Evolutionary conservation across 2,797 vertebrate genomes (phyloP), one percentile per base, ranked within the genome.

Genomic region (Sarcoramphus papa): DNA sequence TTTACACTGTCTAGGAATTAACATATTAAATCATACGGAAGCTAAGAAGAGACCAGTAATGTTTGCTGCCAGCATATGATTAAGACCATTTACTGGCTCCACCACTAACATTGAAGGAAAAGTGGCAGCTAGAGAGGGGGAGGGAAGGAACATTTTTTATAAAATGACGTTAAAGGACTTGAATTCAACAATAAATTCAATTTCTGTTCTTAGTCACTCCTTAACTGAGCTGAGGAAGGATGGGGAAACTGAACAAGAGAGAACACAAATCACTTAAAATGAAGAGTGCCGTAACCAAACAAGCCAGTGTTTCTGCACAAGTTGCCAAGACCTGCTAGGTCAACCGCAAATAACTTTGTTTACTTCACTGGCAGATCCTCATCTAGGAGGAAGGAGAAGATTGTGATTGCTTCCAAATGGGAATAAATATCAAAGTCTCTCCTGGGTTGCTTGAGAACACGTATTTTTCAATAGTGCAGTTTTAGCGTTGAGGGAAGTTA

Each of bases 281-380:
- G 40, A 72, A 40, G 62, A 51, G 48, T 88, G 56, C 63, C 17
- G 14, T 94, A 92, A 69, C 33, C 90, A 90, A 70, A 85, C 27
- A 62, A 57, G 28, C 48, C 65, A 27, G 21, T 27, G 31, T 84
- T 92, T 72, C 64, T 91, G 53, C 15, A 4, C 45, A 30, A 53
- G 56, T 70, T 93, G 85, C 64, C 82, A 91, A 80, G 89, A 72
- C 73, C 68, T 70, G 37, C 53, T 80, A 83, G 81, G 85, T 94
- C 78, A 92, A 28, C 73, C 77, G 85, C 75, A 90, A 57, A 83
- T 83, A 90, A 37, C 74, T 88, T 54, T 83, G 85, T 95, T 95
- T 94, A 77, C 64, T 88, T 87, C 75, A 27, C 73, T 90, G 76
- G 72, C 94, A 93, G 43, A 41, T 72, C 56, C 50, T 85, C 80